Evolutionary conservation across 1,140 invertebrate species (phyloP).

Genomic region (Pogonomyrmex barbatus): DNA sequence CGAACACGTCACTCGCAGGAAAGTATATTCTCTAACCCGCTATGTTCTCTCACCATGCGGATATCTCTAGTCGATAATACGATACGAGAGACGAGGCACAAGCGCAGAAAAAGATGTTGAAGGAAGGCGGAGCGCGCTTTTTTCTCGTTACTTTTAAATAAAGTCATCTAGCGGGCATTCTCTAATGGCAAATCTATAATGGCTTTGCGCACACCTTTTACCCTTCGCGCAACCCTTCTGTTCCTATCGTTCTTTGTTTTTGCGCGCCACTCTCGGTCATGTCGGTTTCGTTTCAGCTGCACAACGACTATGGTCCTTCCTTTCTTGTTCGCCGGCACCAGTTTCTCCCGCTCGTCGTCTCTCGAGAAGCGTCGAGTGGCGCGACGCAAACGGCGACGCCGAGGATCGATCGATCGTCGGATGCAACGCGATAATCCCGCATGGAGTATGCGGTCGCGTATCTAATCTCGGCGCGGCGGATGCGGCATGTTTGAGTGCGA

Average conservation of each 20-base stretch:
- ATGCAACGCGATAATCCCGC: slow-evolving; percentile 74
- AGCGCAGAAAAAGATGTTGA: slow-evolving; percentile 52
- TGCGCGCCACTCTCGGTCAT: slow-evolving; percentile 18
- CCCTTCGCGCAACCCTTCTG: slow-evolving; percentile 4
- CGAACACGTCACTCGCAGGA: slow-evolving; percentile 38
- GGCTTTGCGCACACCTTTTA: slow-evolving; percentile 44
- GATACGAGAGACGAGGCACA: neutral
- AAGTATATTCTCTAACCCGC: slow-evolving; percentile 47
- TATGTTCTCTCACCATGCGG: slow-evolving; percentile 14
- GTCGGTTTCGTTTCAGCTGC: slow-evolving; percentile 29
- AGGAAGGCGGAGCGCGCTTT: slow-evolving; percentile 27
- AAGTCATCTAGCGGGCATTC: slow-evolving; percentile 65
- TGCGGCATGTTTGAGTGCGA: slow-evolving; percentile 57
- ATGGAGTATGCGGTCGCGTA: slow-evolving; percentile 56
- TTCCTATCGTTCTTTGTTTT: slow-evolving; percentile 59
- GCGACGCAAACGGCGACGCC: slow-evolving; percentile 20
- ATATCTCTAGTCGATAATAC: slow-evolving; percentile 42
- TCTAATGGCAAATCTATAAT: slow-evolving; percentile 79
- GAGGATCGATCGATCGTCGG: slow-evolving; percentile 66
- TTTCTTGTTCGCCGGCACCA: slow-evolving; percentile 33
- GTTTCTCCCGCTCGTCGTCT: slow-evolving; percentile 2
- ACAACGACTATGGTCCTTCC: slow-evolving; percentile 13
- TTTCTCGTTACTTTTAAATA: slow-evolving; percentile 70
- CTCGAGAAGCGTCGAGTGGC: slow-evolving; percentile 38
- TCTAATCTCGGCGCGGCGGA: slow-evolving; percentile 70